Conservation (phyloP, 37 sponge, comb jelly and placozoan genomes). For the Chondrilla cf. caribensis region DNA sequence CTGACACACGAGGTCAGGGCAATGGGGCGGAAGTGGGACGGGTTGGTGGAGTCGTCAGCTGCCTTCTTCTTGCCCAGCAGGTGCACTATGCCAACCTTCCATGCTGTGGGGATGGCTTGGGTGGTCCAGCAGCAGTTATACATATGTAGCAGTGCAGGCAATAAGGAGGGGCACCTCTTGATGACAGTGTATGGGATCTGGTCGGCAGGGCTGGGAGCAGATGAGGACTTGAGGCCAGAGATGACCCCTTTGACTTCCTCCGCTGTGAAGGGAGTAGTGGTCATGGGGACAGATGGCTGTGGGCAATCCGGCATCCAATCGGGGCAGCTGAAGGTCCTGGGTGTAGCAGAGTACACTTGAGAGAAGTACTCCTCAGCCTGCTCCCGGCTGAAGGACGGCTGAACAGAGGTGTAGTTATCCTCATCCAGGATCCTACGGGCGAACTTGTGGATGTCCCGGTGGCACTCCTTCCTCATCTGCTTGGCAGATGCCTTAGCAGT, state of each 20-base stretch:
- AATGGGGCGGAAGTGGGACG: too few relatives aligned
- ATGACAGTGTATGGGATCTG: too few relatives aligned
- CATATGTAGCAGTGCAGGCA: too few relatives aligned
- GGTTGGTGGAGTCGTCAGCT: too few relatives aligned
- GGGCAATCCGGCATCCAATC: conserved; percentile 3
- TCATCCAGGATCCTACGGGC: conserved; percentile 16
- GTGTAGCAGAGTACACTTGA: background rate
- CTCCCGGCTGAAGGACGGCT: background rate
- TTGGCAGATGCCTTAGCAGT: conserved; percentile 2
- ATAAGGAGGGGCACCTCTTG: too few relatives aligned
- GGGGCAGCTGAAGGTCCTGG: background rate
- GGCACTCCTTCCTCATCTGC: conserved; percentile 8
- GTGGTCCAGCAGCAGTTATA: too few relatives aligned
- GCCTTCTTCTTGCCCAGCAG: too few relatives aligned
- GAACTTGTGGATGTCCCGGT: conserved; percentile 13
- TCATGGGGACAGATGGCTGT: background rate
- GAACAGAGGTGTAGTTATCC: background rate
- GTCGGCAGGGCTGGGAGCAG: too few relatives aligned
- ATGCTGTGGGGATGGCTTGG: too few relatives aligned
- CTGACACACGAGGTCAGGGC: too few relatives aligned
- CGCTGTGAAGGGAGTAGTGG: background rate
- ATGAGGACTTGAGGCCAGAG: too few relatives aligned
- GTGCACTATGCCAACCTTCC: too few relatives aligned
- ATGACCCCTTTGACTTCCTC: background rate
- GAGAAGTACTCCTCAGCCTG: background rate